Evolutionary conservation across 1,140 invertebrate genomes (phyloP), one percentile per base, ranked within the genome.

Genomic region (Parapsyche elsis): DNA sequence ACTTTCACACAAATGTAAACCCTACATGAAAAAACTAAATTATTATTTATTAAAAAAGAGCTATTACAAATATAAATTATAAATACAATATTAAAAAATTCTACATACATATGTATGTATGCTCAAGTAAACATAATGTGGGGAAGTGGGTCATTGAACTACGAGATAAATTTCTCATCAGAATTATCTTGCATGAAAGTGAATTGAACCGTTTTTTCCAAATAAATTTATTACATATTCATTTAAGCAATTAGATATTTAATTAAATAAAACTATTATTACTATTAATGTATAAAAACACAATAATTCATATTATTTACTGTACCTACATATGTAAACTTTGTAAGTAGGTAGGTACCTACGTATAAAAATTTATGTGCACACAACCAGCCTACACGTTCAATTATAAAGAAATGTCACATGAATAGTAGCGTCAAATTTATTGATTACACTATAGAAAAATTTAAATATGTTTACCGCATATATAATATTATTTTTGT

Each of bases 141-240:
- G 57, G 57, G 57, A 61, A 61, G 57, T 61, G 57, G 57, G 57
- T 61, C 57, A 61, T 61, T 61, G 57, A 61, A 61, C 57, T 21
- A 19, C 21, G n/a, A 21, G n/a, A 61, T 21, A n/a, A 16, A 21
- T n/a, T 1, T 1, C 16, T 19, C 16, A 19, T 61, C 9, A 21
- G 57, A 21, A 9, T 16, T 19, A 61, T 61, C 57, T 19, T 61
- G 2, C 30, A 61, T 19, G 57, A 61, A 61, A 61, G 57, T 61
- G 57, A 61, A 61, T 61, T 21, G 57, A 21, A 19, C 21, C 16
- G 21, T 61, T 61, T 61, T 61, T 16, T 19, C 57, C 0, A 61
- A 9, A 5, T 38, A 4, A 38, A 38, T 38, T 38, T 38, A 38
- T 38, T 38, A 38, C 7, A n/a, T n/a, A n/a, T 38, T 38, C 7